phyloP scores from a whole-genome alignment of 2,797 vertebrate species.

The Pagetopsis macropterus region DNA sequence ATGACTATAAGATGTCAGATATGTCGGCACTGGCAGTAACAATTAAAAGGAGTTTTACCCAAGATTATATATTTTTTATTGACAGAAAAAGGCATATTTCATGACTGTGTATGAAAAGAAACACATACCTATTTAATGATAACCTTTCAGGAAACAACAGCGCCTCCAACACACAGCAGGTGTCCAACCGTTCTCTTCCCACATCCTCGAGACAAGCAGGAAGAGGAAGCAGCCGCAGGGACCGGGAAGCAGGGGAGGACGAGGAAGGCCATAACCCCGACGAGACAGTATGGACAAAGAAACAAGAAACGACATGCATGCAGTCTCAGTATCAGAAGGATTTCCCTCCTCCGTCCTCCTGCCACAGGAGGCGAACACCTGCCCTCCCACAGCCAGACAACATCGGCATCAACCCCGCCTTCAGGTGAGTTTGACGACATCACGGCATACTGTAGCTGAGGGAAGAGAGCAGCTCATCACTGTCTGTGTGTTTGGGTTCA shows the following conservation, averaged over 20 bases:
- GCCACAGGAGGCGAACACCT: conserved; percentile 61
- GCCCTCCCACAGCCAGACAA: conserved; percentile 81
- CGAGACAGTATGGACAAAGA: conserved; percentile 12
- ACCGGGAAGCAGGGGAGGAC: conserved; percentile 7
- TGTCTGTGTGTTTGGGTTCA: conserved; percentile 31
- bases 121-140: conserved; percentile 10
- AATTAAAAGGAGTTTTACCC: not conserved
- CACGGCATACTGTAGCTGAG: not conserved
- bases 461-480: not conserved
- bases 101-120: not conserved
- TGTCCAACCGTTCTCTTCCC: conserved; percentile 50
- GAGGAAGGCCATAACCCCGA: conserved; percentile 7
- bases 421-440: conserved; percentile 69
- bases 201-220: conserved; percentile 53
- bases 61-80: not conserved
- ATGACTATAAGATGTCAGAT: not conserved
- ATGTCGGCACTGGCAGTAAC: too few species aligned
- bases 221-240: conserved; percentile 41
- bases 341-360: conserved; percentile 65
- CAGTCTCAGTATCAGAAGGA: conserved; percentile 81
- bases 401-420: conserved; percentile 81
- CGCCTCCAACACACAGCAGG: conserved; percentile 67
- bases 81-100: not conserved
- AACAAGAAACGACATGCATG: conserved; percentile 21
- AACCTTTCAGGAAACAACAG: conserved; percentile 62